A percentile compares a stretch with the other conserved stretches of the same genome.
Conservation (phyloP, 2,113 vertebrate genomes). For the Brachyhypopomus gauderio region DNA sequence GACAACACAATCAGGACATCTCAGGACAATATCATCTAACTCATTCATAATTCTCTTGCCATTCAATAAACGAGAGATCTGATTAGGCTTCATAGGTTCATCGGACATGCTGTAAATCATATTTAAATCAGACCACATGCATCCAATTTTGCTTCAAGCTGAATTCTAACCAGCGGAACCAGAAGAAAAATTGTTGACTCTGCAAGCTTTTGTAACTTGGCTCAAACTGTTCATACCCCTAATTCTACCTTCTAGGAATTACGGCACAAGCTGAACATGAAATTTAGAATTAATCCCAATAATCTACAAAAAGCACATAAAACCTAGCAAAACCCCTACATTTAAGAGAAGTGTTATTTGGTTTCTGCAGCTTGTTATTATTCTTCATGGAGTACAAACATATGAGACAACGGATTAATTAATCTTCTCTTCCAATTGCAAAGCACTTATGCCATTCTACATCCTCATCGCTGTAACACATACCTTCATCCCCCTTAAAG, state of each 20-base stretch:
- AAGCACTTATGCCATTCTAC: no score
- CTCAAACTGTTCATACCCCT: background rate
- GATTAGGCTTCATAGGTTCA: no score
- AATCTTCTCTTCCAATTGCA: background rate
- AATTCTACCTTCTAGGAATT: constrained; percentile 57
- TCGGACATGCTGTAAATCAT: no score
- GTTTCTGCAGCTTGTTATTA: background rate
- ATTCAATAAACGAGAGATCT: no score
- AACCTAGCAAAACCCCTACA: constrained; percentile 46
- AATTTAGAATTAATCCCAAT: constrained; percentile 59
- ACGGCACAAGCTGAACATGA: constrained; percentile 45
- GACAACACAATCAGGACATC: constrained; percentile 36
- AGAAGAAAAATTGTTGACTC: background rate
- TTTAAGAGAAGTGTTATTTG: constrained; percentile 21
- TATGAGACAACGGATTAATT: constrained; percentile 1
- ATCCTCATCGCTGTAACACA: background rate
- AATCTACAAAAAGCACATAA: constrained; percentile 6
- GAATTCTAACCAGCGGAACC: no score
- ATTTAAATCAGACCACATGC: no score
- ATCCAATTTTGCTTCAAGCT: no score
- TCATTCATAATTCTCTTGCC: background rate
- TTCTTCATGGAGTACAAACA: background rate
- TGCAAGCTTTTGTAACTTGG: no score
- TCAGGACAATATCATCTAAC: constrained; percentile 20
- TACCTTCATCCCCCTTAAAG: constrained; percentile 8